phyloP scores from a whole-genome alignment of 2,888 invertebrate genomes.

The Chrysolina haemoptera region DNA sequence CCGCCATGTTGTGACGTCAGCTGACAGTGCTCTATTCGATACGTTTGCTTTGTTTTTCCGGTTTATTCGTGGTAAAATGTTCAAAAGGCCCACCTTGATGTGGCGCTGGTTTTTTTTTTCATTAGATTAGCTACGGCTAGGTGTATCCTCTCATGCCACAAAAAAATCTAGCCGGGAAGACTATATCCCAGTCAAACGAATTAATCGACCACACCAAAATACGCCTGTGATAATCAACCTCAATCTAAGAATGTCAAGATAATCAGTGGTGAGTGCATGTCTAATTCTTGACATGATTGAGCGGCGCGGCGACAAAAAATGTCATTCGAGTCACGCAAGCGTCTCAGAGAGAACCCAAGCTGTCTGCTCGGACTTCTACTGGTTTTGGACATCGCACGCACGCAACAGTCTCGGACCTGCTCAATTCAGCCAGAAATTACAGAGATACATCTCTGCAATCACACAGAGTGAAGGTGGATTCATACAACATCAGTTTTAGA shows the following conservation, averaged over 20 bases:
- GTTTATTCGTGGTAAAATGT: too few species aligned
- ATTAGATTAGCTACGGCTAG: too few species aligned
- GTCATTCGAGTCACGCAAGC: slow-evolving; percentile 44
- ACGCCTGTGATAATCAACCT: slow-evolving; percentile 8
- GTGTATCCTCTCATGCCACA: too few species aligned
- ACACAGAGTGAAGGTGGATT: too few species aligned
- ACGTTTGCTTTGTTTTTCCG: too few species aligned
- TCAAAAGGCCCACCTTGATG: too few species aligned
- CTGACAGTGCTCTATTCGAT: too few species aligned
- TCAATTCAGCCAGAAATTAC: not conserved
- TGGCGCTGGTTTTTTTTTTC: too few species aligned
- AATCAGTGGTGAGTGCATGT: slow-evolving; percentile 21
- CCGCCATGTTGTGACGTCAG: too few species aligned
- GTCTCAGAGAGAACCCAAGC: slow-evolving; percentile 41
- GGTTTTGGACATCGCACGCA: slow-evolving; percentile 25
- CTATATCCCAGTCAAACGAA: not conserved
- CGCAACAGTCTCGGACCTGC: not conserved
- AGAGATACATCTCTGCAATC: too few species aligned
- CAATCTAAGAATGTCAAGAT: slow-evolving; percentile 20
- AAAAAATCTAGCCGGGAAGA: too few species aligned
- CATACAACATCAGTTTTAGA: too few species aligned
- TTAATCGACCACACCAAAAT: not conserved
- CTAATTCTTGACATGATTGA: slow-evolving; percentile 14
- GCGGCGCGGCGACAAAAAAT: slow-evolving; percentile 28
- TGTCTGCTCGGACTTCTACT: slow-evolving; percentile 39